Conservation (phyloP, 2,797 vertebrate species). For the Vultur gryphus region DNA sequence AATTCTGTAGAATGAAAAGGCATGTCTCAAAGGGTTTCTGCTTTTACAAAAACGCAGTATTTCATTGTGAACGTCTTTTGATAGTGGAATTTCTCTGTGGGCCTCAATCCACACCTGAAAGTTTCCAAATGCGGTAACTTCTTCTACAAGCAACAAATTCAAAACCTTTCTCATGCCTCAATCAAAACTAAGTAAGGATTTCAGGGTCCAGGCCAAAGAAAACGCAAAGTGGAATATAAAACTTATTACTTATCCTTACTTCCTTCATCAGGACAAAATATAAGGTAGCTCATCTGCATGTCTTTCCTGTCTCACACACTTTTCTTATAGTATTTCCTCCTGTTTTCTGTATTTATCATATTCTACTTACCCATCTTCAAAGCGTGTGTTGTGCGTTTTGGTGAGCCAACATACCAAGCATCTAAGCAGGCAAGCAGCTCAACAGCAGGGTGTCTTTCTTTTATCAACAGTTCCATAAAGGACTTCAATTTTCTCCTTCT, state of each 20-base stretch:
- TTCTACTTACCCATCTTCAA: not conserved
- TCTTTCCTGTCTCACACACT: not conserved
- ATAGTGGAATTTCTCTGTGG: not conserved
- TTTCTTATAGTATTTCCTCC: not conserved
- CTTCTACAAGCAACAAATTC: not conserved
- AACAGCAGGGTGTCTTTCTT: not conserved
- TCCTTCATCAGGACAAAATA: not conserved
- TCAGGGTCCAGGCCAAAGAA: not conserved
- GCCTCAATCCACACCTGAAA: not conserved
- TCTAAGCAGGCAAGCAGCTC: not conserved
- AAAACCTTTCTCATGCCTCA: not conserved
- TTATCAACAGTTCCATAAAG: not conserved
- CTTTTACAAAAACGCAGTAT: not conserved
- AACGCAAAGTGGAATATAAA: not conserved
- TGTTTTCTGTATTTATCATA: not conserved
- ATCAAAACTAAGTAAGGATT: not conserved
- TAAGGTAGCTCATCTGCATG: not conserved
- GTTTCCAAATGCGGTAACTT: not conserved
- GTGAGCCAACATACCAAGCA: not conserved
- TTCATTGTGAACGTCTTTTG: not conserved
- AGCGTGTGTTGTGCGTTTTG: fast-evolving
- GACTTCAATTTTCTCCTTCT: not conserved
- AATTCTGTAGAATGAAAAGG: not conserved
- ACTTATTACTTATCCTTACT: not conserved
- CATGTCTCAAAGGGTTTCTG: not conserved